These are phyloP conservation scores for Echinarachnius parma DNA, from an alignment of 53 echinoderm and acorn worm species.

Conservation along the genomic window DNA sequence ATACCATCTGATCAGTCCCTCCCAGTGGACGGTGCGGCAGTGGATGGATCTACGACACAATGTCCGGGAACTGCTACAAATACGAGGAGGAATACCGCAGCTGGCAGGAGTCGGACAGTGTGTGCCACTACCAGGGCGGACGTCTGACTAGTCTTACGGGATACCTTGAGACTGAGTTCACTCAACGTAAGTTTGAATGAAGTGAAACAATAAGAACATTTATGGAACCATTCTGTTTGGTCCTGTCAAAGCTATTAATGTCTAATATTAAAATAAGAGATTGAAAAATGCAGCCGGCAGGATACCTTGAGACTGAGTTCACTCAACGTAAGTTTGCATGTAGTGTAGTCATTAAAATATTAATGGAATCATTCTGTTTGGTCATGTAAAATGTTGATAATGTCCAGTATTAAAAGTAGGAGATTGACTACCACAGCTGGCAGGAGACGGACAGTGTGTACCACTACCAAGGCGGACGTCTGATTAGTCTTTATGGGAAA, in stretches of 20 bases:
- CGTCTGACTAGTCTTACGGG: conserved; percentile 72
- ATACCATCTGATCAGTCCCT: conserved; percentile 45
- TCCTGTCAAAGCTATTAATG: too few species aligned
- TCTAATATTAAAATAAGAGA: conserved; percentile 18
- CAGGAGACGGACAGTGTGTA: conserved; percentile 53
- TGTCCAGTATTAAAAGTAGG: too few species aligned
- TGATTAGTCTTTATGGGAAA: conserved; percentile 67
- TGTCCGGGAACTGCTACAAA: conserved; percentile 69
- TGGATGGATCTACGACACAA: conserved; percentile 71
- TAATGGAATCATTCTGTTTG: too few species aligned
- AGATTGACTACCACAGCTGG: conserved; percentile 38
- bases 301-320: conserved; percentile 64
- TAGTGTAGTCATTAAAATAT: too few species aligned
- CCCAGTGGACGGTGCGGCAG: conserved; percentile 68
- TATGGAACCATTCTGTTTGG: too few species aligned
- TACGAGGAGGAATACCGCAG: conserved; percentile 10
- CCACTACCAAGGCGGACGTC: conserved; percentile 56
- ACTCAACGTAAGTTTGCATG: conserved; percentile 68
- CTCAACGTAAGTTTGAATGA: conserved; percentile 70
- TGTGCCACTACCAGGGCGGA: conserved; percentile 64
- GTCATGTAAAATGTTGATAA: too few species aligned
- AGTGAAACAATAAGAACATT: too few species aligned
- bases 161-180: conserved; percentile 63
- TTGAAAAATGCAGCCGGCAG: conserved; percentile 36
- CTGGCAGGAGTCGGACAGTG: conserved; percentile 55